These are phyloP conservation scores for Clarias batrachus DNA, from an alignment of 2,113 vertebrate genomes.

Conservation along the genomic window DNA sequence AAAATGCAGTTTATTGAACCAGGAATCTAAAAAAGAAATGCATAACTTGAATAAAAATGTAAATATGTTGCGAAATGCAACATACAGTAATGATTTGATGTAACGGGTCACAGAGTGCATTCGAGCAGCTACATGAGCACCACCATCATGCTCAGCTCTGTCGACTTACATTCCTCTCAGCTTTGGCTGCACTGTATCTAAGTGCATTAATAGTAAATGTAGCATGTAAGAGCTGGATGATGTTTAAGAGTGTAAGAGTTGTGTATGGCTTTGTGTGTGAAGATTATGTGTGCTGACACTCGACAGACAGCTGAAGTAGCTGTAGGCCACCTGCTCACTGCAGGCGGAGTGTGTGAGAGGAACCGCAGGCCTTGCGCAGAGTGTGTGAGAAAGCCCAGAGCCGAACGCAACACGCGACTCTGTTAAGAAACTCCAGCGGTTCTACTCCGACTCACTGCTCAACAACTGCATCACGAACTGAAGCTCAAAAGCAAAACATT, in stretches of 20 bases:
- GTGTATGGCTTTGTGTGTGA: conserved; percentile 50
- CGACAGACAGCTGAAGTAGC: conserved; percentile 74
- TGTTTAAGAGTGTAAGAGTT: conserved; percentile 32
- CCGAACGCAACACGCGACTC: conserved; percentile 16
- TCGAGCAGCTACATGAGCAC: conserved; percentile 4
- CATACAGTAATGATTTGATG: no score
- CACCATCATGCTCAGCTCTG: conserved; percentile 40
- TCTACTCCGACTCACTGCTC: background rate
- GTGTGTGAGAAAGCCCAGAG: conserved; percentile 33
- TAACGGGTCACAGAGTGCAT: background rate
- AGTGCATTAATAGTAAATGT: conserved; percentile 69
- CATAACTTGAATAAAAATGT: no score
- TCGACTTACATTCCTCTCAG: conserved; percentile 25
- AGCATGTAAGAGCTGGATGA: conserved; percentile 61
- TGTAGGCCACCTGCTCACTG: conserved; percentile 66
- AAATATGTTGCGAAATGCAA: no score
- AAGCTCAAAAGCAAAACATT: background rate
- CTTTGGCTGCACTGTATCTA: conserved; percentile 45
- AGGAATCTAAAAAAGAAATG: no score
- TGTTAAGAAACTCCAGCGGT: conserved; percentile 1
- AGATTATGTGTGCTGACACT: conserved; percentile 65
- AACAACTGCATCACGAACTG: background rate
- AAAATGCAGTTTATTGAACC: no score
- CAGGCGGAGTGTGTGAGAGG: conserved; percentile 51
- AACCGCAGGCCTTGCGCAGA: conserved; percentile 11